Base-by-base conservation (phyloP, 2,888 invertebrate species). In the Eristalinus sepulchralis region DNA sequence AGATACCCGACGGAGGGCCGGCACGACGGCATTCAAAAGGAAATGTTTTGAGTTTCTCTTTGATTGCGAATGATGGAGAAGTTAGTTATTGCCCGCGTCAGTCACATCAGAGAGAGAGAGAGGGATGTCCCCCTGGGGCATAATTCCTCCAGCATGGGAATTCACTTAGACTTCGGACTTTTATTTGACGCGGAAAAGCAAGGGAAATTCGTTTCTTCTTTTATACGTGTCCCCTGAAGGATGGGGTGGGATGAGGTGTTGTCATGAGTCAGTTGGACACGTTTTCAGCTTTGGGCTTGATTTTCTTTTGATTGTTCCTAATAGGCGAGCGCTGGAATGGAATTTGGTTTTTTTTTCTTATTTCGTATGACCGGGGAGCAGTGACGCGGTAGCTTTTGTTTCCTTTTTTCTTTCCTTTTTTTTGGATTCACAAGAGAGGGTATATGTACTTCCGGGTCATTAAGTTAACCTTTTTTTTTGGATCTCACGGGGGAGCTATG, bases 81-180 rank as follows among this genome's bases (percentile, higher is more conserved):
- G 22, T 27, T 34, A 57, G 22, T 53, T 34, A 34, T 34, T 34
- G 34, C 34, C 34, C 34, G 34, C 5, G 13, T 39, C 39, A 39
- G 2, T 39, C n/a, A 8, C 8, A 6, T 39, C n/a, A 39, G 9
- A 10, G 8, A 8, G 67, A 33, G 13, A 22, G n/a, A 17, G 31
- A n/a, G 17, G 39, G 39, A 39, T 39, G 39, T 39, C 39, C 39
- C 5, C 39, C 39, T 0, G 27, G 60, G 60, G 39, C 20, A 55
- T 67, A 31, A 24, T 22, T 34, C 34, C 34, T 34, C 34, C 39
- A n/a, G 67, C 27, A 20, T 8, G 73, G 53, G 63, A 73, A 64
- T 64, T 64, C 55, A 47, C 63, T 64, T 33, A 36, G 27, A 17
- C n/a, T 36, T 59, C 6, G 39, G 17, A 68, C 55, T 34, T 66